Evolutionary conservation across 2,113 vertebrate species (phyloP).

Genomic region (Notiomystis cincta): DNA sequence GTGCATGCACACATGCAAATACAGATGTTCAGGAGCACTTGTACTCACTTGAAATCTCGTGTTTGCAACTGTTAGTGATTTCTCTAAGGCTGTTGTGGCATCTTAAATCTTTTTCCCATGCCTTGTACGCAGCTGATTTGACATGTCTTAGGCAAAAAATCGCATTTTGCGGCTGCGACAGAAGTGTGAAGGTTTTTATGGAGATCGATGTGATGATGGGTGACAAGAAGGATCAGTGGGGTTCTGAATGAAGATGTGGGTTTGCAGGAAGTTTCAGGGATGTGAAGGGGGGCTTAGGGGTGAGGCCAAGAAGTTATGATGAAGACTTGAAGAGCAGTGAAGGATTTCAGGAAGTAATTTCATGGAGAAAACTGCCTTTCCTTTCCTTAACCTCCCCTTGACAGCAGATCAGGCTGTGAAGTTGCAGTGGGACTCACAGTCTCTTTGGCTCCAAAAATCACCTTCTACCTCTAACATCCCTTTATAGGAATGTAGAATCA

Average conservation of each 20-base stretch:
- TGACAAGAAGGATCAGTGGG: background rate
- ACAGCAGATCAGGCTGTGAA: background rate
- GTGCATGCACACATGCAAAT: background rate
- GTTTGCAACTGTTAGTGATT: constrained; percentile 1
- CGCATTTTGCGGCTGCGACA: background rate
- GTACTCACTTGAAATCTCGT: background rate
- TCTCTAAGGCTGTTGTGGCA: background rate
- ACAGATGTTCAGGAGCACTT: constrained; percentile 49
- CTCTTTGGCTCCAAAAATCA: background rate
- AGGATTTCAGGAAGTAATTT: background rate
- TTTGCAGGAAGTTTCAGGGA: background rate
- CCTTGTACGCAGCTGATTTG: background rate
- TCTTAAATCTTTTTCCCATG: constrained; percentile 25
- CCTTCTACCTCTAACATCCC: background rate
- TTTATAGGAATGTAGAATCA: background rate
- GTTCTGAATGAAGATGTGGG: background rate
- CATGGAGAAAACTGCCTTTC: background rate
- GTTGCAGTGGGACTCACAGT: background rate
- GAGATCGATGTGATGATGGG: background rate
- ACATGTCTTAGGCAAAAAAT: background rate
- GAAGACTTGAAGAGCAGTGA: background rate
- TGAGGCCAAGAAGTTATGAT: fast-evolving
- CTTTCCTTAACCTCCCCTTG: background rate
- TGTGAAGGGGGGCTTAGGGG: background rate
- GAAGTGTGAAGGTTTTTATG: constrained; percentile 10